Evolutionary conservation across 2,888 invertebrate species (phyloP).

Genomic region (Nemurella pictetii): DNA sequence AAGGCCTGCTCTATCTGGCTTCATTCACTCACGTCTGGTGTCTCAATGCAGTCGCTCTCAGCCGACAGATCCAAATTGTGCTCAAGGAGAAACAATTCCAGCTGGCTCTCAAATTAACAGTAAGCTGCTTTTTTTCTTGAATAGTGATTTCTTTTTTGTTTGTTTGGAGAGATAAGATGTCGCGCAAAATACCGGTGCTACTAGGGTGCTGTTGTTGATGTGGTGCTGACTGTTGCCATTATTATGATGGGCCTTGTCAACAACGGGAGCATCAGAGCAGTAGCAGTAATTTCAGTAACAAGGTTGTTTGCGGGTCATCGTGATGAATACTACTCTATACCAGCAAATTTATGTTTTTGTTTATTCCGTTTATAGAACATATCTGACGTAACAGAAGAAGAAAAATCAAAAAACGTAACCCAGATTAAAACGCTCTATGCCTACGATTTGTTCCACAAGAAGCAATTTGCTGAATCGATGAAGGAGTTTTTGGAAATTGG

Average conservation of each 20-base stretch:
- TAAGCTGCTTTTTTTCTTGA: too few species aligned
- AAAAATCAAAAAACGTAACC: conserved; percentile 77
- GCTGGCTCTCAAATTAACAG: conserved; percentile 87
- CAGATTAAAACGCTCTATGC: conserved; percentile 91
- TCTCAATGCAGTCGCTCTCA: conserved; percentile 76
- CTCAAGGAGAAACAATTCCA: conserved; percentile 91
- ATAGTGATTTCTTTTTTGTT: too few species aligned
- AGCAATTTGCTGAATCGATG: conserved; percentile 89
- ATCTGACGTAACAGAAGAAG: conserved; percentile 77
- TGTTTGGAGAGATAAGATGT: too few species aligned
- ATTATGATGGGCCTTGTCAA: too few species aligned
- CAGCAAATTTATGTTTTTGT: too few species aligned
- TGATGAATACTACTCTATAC: too few species aligned
- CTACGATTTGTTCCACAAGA: conserved; percentile 86
- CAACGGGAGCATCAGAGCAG: too few species aligned
- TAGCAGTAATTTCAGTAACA: too few species aligned
- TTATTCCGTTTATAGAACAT: conserved; percentile 65
- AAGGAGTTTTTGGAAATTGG: conserved; percentile 84
- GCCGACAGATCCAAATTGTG: conserved; percentile 80
- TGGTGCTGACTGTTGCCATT: too few species aligned
- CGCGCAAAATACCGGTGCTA: too few species aligned
- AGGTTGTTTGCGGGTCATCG: too few species aligned
- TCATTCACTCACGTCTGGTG: conserved; percentile 89
- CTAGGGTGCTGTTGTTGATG: too few species aligned
- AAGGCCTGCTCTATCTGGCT: conserved; percentile 83